Conservation (phyloP, 2,797 vertebrate species). For the Gobio occitaniae region DNA sequence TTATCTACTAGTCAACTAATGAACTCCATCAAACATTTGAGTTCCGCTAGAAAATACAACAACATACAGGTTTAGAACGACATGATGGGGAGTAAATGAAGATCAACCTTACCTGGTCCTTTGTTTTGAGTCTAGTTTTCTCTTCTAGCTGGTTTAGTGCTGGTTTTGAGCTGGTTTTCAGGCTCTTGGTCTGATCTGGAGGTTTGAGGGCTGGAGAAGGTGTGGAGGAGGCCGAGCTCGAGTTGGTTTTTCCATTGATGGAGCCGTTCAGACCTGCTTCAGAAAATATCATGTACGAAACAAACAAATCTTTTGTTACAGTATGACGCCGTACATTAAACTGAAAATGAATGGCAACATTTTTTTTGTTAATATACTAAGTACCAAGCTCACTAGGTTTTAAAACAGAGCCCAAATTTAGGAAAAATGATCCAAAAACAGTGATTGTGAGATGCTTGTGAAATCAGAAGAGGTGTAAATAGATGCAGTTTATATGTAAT, state of each 20-base stretch:
- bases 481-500: background rate
- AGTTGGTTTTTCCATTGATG: slow-evolving; percentile 71
- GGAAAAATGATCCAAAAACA: background rate
- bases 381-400: background rate
- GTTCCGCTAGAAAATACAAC: background rate
- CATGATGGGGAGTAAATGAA: background rate
- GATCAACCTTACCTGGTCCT: slow-evolving; percentile 83
- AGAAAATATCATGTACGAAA: background rate
- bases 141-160: slow-evolving; percentile 78
- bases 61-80: background rate
- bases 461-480: slow-evolving; percentile 3
- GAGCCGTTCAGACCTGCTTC: slow-evolving; percentile 84
- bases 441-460: background rate
- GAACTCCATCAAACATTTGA: background rate
- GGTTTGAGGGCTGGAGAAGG: slow-evolving; percentile 72
- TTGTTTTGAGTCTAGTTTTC: slow-evolving; percentile 79
- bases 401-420: background rate
- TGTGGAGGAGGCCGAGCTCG: slow-evolving; percentile 75
- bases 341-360: background rate
- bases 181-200: slow-evolving; percentile 74
- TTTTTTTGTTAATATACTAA: background rate
- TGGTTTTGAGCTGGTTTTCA: slow-evolving; percentile 70
- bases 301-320: background rate
- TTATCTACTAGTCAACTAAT: background rate
- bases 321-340: background rate